Base-by-base conservation (phyloP, 2,113 vertebrate genomes). In the Lophura nycthemera region DNA sequence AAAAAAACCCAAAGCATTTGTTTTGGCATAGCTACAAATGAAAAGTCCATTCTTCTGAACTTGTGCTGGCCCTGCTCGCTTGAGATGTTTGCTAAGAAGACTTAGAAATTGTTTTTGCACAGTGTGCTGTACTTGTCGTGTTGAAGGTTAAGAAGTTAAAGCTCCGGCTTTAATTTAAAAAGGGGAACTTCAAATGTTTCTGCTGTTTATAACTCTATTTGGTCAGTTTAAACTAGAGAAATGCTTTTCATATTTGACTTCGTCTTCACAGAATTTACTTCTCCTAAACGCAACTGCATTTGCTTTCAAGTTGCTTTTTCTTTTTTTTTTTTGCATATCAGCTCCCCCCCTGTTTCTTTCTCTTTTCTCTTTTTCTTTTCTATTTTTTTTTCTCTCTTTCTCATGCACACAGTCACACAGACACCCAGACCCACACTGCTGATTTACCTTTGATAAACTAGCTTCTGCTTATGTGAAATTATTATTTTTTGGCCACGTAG, bases 391-490 rank as follows among this genome's bases (percentile, higher is more conserved):
- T 87, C 14, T 90, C 69, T 72, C 69, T 93, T 86, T 90, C 84
- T 93, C 90, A 88, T 47, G 16, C 56, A 89, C 17, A 24, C 36
- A 27, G 24, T 29, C 63, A 20, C 45, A 48, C 66, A 70, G 61
- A 63, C 24, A n/a, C 11, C 19, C 12, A 60, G 57, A 13, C 57
- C 38, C 36, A 19, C 16, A 8, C 93, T 96, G 89, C 52, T 97
- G 95, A 97, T 98, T 96, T 96, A 95, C 94, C 93, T 96, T 92
- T 36, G 47, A 96, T 80, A 95, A 97, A 96, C 74, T 52, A 97
- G 66, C 91, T 97, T 97, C 89, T 96, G 88, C 87, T 97, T 76
- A 64, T 89, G 90, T 94, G 95, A 98, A 97, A 97, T 95, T 70
- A 75, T 82, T 85, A 79, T 87, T 93, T 93, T 97, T 96, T 95